These are phyloP conservation scores for Eubasilissa splendida DNA, from an alignment of 2,888 invertebrate species.

Conservation along the genomic window DNA sequence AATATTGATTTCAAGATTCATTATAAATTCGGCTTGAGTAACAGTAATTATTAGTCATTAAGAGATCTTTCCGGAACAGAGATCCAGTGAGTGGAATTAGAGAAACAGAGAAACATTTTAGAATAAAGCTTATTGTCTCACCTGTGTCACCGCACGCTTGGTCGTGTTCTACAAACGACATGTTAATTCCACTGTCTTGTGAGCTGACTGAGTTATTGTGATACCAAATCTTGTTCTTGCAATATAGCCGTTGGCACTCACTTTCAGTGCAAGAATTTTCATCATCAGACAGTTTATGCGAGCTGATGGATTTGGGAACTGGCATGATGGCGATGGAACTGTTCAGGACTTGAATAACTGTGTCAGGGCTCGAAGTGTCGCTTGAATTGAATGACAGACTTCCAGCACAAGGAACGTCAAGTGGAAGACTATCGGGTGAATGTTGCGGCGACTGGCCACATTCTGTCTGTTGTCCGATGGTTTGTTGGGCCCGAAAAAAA, in stretches of 20 bases:
- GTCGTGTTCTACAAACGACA: constrained; percentile 81
- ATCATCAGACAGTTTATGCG: constrained; percentile 75
- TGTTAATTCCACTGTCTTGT: constrained; percentile 85
- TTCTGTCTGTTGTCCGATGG: constrained; percentile 60
- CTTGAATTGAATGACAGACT: constrained; percentile 71
- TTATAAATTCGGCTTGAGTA: not conserved
- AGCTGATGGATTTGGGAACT: constrained; percentile 73
- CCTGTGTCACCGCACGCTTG: constrained; percentile 65
- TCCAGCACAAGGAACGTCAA: constrained; percentile 67
- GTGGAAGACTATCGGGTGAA: constrained; percentile 68
- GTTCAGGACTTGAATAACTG: constrained; percentile 71
- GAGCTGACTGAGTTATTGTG: constrained; percentile 81
- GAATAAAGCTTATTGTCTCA: constrained; percentile 18
- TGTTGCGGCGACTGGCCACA: constrained; percentile 68
- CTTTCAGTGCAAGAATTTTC: constrained; percentile 69
- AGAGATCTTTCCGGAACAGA: not conserved
- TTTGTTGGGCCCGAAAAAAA: constrained; percentile 56
- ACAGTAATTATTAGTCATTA: not conserved
- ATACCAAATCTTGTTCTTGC: constrained; percentile 75
- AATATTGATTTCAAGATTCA: not conserved
- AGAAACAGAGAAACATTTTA: not conserved
- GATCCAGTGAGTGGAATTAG: not conserved
- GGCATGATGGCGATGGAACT: constrained; percentile 64
- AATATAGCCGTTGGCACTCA: constrained; percentile 68
- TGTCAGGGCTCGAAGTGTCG: constrained; percentile 72